These are phyloP conservation scores for Martes martes DNA, from an alignment of 2,113 vertebrate genomes.

Conservation along the genomic window DNA sequence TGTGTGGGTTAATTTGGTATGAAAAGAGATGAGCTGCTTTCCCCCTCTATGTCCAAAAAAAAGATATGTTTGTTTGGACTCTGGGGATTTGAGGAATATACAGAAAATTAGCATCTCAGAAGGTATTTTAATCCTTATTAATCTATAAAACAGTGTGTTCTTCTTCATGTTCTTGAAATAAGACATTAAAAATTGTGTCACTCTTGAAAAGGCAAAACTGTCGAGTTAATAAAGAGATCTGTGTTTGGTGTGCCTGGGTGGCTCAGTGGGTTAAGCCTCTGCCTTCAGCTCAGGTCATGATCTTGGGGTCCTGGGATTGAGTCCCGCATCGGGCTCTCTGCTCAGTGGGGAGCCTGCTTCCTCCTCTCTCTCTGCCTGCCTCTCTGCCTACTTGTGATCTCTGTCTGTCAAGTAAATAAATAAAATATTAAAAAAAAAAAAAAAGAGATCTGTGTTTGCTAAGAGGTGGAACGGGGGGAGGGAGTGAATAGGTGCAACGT, in stretches of 20 bases:
- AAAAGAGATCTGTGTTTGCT: not conserved
- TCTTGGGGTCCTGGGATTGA: no score
- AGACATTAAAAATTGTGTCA: not conserved
- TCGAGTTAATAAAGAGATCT: not conserved
- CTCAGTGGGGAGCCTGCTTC: no score
- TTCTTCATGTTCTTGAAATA: constrained; percentile 9
- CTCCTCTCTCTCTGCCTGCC: no score
- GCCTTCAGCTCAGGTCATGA: no score
- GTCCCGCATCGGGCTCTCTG: no score
- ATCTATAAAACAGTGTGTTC: not conserved
- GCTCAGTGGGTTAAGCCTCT: no score
- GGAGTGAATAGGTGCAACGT: not conserved
- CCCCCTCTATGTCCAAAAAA: not conserved
- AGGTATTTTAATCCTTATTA: constrained; percentile 52
- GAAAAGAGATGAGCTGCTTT: not conserved
- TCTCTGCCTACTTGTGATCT: no score
- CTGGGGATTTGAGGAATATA: not conserved
- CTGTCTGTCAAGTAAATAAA: no score
- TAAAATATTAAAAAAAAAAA: no score
- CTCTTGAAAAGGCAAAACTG: not conserved
- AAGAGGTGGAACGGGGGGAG: not conserved
- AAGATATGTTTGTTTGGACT: not conserved
- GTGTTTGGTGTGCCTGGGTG: not conserved
- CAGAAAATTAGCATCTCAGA: not conserved
- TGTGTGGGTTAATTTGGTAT: constrained; percentile 35